phyloP scores from a whole-genome alignment of 2,797 vertebrate genomes.

The Fratercula arctica region DNA sequence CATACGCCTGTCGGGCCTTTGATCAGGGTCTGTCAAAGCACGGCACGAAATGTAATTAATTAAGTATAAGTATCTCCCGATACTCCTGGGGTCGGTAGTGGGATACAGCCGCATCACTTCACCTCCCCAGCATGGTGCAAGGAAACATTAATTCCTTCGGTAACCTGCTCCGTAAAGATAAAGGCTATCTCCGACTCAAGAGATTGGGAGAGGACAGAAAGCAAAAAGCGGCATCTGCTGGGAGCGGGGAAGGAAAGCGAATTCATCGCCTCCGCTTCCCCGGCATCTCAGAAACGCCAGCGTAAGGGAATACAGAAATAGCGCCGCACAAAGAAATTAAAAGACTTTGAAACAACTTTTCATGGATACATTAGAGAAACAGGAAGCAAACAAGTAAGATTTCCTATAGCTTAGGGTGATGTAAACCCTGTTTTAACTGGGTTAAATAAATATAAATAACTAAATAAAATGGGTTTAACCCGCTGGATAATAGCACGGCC shows the following conservation, averaged over 20 bases:
- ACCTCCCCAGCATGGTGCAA: neutral
- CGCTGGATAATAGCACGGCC: too few relatives aligned
- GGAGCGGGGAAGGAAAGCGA: neutral
- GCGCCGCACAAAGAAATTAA: fast-evolving
- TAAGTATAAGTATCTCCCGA: neutral
- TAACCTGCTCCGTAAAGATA: neutral
- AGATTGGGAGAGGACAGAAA: neutral
- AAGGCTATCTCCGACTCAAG: neutral
- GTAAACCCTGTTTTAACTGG: neutral
- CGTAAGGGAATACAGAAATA: neutral
- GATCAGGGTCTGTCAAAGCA: neutral
- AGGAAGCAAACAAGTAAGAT: neutral
- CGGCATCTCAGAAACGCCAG: neutral
- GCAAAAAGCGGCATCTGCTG: neutral
- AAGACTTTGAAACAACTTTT: neutral
- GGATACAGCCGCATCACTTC: neutral
- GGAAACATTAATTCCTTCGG: neutral
- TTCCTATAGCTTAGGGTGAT: neutral
- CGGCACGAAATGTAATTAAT: neutral
- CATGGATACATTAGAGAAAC: neutral
- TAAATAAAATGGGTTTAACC: neutral
- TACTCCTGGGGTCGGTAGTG: fast-evolving
- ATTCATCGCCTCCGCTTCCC: neutral
- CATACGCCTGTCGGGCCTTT: neutral
- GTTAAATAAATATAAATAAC: too few relatives aligned